Evolutionary conservation across 2,888 invertebrate genomes (phyloP).

Genomic region (Allygus modestus): DNA sequence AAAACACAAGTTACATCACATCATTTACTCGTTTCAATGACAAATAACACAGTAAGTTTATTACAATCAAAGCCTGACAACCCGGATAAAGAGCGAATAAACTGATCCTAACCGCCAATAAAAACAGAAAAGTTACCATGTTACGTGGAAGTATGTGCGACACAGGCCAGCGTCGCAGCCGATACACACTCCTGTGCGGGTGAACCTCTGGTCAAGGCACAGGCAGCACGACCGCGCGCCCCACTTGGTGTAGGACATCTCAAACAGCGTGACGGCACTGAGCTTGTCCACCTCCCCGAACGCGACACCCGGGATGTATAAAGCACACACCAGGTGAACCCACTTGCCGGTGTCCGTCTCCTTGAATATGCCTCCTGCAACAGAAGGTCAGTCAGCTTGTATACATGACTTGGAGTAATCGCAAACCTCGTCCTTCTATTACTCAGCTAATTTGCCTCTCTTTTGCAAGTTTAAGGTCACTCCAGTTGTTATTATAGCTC

Average conservation of each 20-base stretch:
- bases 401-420: too few relatives aligned
- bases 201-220: constrained; percentile 91
- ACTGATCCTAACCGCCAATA: too few relatives aligned
- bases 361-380: constrained; percentile 90
- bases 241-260: constrained; percentile 98
- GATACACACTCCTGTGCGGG: constrained; percentile 96
- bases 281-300: constrained; percentile 96
- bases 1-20: too few relatives aligned
- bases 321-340: constrained; percentile 98
- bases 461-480: too few relatives aligned
- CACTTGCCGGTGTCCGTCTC: constrained; percentile 98
- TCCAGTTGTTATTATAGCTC: too few relatives aligned
- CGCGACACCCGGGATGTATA: constrained; percentile 98
- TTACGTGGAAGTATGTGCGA: constrained; percentile 97
- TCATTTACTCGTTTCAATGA: too few relatives aligned
- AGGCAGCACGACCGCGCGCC: constrained; percentile 94
- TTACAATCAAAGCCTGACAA: too few relatives aligned
- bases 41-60: too few relatives aligned
- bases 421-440: too few relatives aligned
- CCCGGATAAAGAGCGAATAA: too few relatives aligned
- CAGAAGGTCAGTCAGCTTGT: too few relatives aligned
- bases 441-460: too few relatives aligned
- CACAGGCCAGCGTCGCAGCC: constrained; percentile 99
- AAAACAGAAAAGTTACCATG: constrained; percentile 81
- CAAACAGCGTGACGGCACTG: constrained; percentile 95